These are phyloP conservation scores for Notarius lentiginosus DNA, from an alignment of 2,113 vertebrate species.

Conservation along the genomic window DNA sequence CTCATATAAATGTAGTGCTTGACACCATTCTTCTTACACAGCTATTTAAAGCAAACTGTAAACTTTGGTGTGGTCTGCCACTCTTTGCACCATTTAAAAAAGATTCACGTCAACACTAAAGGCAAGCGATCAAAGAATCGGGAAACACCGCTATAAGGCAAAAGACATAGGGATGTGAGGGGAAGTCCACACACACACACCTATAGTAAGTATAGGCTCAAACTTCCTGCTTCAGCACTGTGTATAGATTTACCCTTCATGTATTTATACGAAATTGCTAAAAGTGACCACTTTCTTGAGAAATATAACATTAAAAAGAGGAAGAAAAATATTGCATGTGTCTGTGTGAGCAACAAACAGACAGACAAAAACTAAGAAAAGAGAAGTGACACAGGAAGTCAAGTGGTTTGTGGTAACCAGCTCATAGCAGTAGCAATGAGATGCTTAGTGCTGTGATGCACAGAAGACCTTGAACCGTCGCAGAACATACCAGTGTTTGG, in stretches of 20 bases:
- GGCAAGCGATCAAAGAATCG: constrained; percentile 19
- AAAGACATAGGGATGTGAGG: background rate
- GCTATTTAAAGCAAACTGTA: constrained; percentile 16
- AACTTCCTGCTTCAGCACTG: background rate
- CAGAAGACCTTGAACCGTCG: constrained; percentile 34
- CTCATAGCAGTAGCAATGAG: constrained; percentile 21
- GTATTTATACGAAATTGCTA: background rate
- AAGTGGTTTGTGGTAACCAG: constrained; percentile 62
- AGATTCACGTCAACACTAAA: background rate
- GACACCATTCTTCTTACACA: background rate
- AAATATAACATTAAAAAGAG: constrained; percentile 31
- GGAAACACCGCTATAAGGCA: constrained; percentile 34
- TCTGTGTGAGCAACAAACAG: background rate
- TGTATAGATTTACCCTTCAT: background rate
- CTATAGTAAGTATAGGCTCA: background rate
- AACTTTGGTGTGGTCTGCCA: constrained; percentile 35
- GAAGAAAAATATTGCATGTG: constrained; percentile 22
- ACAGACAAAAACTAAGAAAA: constrained; percentile 47
- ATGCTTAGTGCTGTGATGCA: constrained; percentile 39
- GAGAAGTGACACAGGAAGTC: constrained; percentile 78
- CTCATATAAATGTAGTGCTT: background rate
- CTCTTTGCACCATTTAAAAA: constrained; percentile 11
- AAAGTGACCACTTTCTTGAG: constrained; percentile 11
- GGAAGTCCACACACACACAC: background rate
- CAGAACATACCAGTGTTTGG: constrained; percentile 37